Conservation (phyloP, 2,797 vertebrate genomes). For the Phalloptychus januarius region DNA sequence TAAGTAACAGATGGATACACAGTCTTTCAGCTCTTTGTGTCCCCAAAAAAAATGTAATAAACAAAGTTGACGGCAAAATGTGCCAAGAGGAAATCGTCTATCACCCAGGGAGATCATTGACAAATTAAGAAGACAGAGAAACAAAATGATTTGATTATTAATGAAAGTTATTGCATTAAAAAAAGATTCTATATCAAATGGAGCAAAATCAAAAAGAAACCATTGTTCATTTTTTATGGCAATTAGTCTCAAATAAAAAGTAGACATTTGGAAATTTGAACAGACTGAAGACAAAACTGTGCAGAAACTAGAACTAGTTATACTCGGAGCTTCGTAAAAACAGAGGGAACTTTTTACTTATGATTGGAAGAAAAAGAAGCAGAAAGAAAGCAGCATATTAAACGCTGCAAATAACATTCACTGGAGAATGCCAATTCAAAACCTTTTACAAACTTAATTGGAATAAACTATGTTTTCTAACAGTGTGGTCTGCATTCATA, state of each 20-base stretch:
- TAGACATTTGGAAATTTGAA: background rate
- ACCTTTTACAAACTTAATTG: background rate
- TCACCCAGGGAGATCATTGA: background rate
- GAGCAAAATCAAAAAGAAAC: background rate
- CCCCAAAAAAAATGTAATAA: too few relatives aligned
- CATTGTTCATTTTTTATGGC: background rate
- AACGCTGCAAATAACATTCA: background rate
- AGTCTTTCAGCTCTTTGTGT: background rate
- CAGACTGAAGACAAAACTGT: background rate
- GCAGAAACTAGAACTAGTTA: background rate
- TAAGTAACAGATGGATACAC: background rate
- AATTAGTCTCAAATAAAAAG: background rate
- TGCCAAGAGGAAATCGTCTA: background rate
- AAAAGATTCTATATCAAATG: background rate
- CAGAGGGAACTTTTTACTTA: background rate
- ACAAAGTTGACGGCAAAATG: background rate
- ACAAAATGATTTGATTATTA: background rate
- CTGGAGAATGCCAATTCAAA: background rate
- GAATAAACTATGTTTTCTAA: background rate
- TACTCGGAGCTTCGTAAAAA: background rate
- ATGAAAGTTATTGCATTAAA: background rate
- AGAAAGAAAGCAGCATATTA: background rate
- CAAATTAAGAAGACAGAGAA: background rate
- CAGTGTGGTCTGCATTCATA: background rate
- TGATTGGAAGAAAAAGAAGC: background rate